phyloP scores from a whole-genome alignment of 2,888 invertebrate genomes.

The Craniophora ligustri region DNA sequence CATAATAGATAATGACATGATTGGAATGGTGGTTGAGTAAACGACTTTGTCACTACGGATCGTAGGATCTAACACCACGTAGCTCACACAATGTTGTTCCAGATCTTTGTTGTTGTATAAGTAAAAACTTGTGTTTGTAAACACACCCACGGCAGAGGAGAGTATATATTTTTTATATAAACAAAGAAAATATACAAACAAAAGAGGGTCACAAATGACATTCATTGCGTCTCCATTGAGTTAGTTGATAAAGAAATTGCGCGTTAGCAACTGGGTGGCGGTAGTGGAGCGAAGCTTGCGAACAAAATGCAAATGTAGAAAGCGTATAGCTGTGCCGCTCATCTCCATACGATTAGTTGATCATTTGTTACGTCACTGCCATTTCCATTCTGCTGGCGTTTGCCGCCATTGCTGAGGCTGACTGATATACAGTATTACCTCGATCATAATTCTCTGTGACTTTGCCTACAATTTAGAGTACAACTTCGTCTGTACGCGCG shows the following conservation, averaged over 20 bases:
- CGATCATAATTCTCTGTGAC: constrained; percentile 26
- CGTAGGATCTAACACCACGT: no score
- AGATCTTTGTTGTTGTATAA: no score
- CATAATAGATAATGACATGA: no score
- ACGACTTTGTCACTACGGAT: no score
- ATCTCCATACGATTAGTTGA: constrained; percentile 57
- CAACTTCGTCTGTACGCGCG: constrained; percentile 12
- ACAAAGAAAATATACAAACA: constrained; percentile 43
- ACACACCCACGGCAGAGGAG: no score
- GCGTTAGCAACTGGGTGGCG: no score
- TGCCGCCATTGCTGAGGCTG: constrained; percentile 22
- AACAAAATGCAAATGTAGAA: constrained; percentile 48
- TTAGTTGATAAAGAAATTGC: constrained; percentile 45
- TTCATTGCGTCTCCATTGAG: constrained; percentile 32
- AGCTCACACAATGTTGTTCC: no score
- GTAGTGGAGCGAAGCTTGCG: constrained; percentile 22
- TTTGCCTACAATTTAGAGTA: constrained; percentile 31
- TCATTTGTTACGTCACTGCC: constrained; percentile 51
- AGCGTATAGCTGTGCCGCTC: constrained; percentile 47
- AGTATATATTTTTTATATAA: no score
- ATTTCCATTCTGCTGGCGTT: constrained; percentile 30
- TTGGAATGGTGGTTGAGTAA: no score
- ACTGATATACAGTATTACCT: constrained; percentile 33
- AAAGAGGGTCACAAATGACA: constrained; percentile 31
- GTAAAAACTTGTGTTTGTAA: no score